phyloP scores from a whole-genome alignment of 2,797 vertebrate genomes.

The Crenuchus spilurus region DNA sequence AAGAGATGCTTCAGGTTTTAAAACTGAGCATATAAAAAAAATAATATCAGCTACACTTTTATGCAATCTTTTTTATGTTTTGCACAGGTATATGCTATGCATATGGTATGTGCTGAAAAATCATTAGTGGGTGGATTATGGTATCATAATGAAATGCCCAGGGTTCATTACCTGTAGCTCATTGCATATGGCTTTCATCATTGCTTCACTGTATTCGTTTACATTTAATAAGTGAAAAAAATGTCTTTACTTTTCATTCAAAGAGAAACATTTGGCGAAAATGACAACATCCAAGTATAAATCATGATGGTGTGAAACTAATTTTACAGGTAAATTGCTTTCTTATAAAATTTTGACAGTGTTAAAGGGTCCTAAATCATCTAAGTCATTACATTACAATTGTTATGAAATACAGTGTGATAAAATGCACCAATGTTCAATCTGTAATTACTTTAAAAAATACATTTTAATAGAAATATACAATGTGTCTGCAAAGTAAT shows the following conservation, averaged over 20 bases:
- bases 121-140: constrained; percentile 11
- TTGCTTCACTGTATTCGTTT: constrained; percentile 10
- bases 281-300: not conserved
- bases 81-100: not conserved
- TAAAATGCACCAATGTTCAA: too few relatives aligned
- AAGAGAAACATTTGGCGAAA: not conserved
- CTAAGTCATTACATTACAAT: too few relatives aligned
- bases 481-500: too few relatives aligned
- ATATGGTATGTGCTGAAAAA: too few relatives aligned
- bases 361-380: too few relatives aligned
- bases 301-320: constrained; percentile 4
- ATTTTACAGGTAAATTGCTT: not conserved
- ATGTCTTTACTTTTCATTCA: constrained; percentile 7
- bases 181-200: not conserved
- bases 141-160: constrained; percentile 19
- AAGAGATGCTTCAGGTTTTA: not conserved
- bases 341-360: too few relatives aligned
- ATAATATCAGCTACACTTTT: not conserved
- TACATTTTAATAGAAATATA: too few relatives aligned
- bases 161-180: constrained; percentile 21
- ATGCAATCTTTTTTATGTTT: not conserved
- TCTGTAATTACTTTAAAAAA: too few relatives aligned
- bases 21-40: not conserved
- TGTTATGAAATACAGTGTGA: too few relatives aligned
- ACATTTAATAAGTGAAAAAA: not conserved